Percentiles rank a stretch among this genome's conserved stretches.
phyloP scores from a whole-genome alignment of 1,140 invertebrate species.

The Brachionus angularis region DNA sequence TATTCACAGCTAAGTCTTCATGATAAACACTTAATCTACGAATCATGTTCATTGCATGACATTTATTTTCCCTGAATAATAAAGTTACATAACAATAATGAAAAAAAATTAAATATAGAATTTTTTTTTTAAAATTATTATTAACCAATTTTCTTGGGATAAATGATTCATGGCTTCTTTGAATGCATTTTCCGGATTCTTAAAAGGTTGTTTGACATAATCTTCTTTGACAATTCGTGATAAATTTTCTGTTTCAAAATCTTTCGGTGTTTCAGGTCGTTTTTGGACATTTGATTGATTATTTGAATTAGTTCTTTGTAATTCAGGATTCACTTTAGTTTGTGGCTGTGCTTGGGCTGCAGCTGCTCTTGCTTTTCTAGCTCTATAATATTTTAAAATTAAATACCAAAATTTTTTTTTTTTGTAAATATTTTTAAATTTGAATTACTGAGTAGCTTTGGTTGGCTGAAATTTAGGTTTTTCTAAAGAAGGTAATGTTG shows the following conservation, averaged over 20 bases:
- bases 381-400: neutral
- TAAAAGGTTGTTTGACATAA: conserved; percentile 55
- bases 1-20: conserved; percentile 63
- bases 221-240: conserved; percentile 49
- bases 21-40: conserved; percentile 70
- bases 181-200: conserved; percentile 65
- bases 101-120: conserved; percentile 16
- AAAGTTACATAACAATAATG: conserved; percentile 37
- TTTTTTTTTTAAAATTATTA: conserved; percentile 23
- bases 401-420: too few relatives aligned
- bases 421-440: too few relatives aligned
- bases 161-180: conserved; percentile 66
- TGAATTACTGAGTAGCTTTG: conserved; percentile 38
- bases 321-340: conserved; percentile 48
- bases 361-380: conserved; percentile 25
- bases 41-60: conserved; percentile 70
- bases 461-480: conserved; percentile 38
- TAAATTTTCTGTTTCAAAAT: conserved; percentile 50
- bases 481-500: conserved; percentile 14
- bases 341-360: neutral
- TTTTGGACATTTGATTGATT: conserved; percentile 49
- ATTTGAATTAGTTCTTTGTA: conserved; percentile 48
- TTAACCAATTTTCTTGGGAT: conserved; percentile 70
- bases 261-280: conserved; percentile 50
- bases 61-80: conserved; percentile 69